Evolutionary conservation across 1,140 invertebrate species (phyloP).

Genomic region (Drosophila cardini): DNA sequence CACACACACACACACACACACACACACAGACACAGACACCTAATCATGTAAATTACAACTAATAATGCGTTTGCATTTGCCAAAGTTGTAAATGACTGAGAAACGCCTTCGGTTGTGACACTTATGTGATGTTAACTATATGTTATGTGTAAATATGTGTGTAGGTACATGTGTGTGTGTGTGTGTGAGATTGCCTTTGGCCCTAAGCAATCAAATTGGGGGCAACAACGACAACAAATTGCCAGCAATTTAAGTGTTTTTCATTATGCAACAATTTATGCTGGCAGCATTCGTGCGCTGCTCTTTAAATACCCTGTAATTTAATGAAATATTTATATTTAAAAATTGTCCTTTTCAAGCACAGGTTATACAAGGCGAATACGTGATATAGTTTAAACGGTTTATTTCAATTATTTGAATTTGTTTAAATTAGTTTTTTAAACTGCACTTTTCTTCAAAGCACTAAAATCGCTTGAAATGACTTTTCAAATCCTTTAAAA

Average conservation of each 20-base stretch:
- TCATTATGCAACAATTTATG: constrained; percentile 47
- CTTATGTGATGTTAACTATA: background rate
- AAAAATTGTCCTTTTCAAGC: too few relatives aligned
- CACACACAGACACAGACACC: constrained; percentile 14
- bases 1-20: constrained; percentile 6
- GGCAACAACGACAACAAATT: constrained; percentile 14
- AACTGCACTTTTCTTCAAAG: too few relatives aligned
- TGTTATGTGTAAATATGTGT: background rate
- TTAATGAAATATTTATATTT: background rate
- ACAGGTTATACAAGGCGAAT: too few relatives aligned
- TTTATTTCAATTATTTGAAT: too few relatives aligned
- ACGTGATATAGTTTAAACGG: too few relatives aligned
- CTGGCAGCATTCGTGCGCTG: constrained; percentile 20
- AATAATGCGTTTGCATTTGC: constrained; percentile 49
- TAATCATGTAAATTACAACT: constrained; percentile 49
- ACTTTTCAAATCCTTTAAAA: too few relatives aligned
- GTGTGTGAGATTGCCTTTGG: constrained; percentile 24
- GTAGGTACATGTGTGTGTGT: background rate
- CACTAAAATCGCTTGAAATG: too few relatives aligned
- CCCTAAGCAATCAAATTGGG: constrained; percentile 11
- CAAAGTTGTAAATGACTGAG: constrained; percentile 32
- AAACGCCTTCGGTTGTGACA: constrained; percentile 3
- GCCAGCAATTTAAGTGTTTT: constrained; percentile 36
- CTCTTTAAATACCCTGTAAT: constrained; percentile 18
- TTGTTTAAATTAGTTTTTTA: too few relatives aligned